Conservation (phyloP, 1,140 invertebrate species). For the Zaprionus gabonicus region DNA sequence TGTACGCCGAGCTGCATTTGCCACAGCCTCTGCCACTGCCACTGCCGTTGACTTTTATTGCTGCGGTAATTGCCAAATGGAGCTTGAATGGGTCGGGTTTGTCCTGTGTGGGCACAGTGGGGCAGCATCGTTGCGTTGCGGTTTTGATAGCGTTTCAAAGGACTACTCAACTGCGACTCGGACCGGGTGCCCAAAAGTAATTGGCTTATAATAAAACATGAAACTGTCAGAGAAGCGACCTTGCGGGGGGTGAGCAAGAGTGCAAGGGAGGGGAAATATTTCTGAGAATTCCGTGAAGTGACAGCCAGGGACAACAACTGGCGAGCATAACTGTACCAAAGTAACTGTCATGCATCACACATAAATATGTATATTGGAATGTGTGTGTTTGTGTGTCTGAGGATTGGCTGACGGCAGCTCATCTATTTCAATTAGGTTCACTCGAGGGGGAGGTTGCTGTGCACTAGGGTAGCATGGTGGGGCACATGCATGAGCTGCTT, state of each 20-base stretch:
- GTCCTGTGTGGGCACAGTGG: constrained; percentile 16
- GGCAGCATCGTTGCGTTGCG: constrained; percentile 45
- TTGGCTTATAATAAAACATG: constrained; percentile 78
- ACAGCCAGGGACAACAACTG: constrained; percentile 26
- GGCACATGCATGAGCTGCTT: background rate
- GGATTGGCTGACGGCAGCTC: constrained; percentile 50
- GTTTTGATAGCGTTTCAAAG: constrained; percentile 48
- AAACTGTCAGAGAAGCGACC: constrained; percentile 45
- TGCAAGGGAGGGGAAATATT: constrained; percentile 5
- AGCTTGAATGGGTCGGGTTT: constrained; percentile 66
- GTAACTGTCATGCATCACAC: constrained; percentile 28
- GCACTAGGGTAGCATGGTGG: background rate
- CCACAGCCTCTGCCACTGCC: constrained; percentile 19
- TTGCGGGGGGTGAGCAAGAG: constrained; percentile 16
- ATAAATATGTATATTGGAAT: constrained; percentile 9
- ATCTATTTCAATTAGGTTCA: constrained; percentile 74
- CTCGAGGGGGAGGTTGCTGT: constrained; percentile 25
- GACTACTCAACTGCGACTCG: constrained; percentile 28
- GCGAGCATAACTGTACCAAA: constrained; percentile 59
- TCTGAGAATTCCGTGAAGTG: constrained; percentile 36
- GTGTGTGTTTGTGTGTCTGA: constrained; percentile 27
- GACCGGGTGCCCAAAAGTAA: constrained; percentile 50
- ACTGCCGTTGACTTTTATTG: constrained; percentile 79
- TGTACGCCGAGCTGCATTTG: constrained; percentile 31
- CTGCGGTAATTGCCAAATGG: constrained; percentile 82